Base-by-base conservation (phyloP, 2,888 invertebrate genomes). In the Polymixis flavicincta region DNA sequence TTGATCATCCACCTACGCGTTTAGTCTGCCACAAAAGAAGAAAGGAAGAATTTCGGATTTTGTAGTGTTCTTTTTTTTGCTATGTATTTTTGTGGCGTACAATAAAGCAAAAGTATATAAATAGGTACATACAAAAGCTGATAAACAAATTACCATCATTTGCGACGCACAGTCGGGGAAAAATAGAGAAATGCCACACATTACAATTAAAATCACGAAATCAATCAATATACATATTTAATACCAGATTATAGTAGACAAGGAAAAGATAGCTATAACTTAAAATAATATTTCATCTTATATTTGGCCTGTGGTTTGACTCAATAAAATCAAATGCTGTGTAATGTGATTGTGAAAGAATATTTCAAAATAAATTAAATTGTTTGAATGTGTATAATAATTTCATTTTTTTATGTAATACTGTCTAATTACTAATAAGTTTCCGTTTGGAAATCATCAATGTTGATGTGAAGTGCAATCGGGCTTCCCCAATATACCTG, bases 231-330 rank as follows among this genome's bases (percentile, higher is more conserved):
- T 67, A 60, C 55, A 68, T 80, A 64, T 52, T 82, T 74, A 76
- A 80, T 83, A 65, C 76, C 70, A 72, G 66, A 78, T 57, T 71
- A 57, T 59, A 79, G n/a, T 64, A 57, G 37, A 69, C 59, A 19
- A 45, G 13, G 42, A 45, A 45, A 45, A 45, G 13, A 17, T 7
- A 66, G 54, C 11, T 52, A 48, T 68, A 59, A 50, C 75, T 63
- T 59, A 71, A 0, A 63, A 52, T 50, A 70, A 48, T 74, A 60
- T 70, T 73, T 25, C 13, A 37, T 48, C 17, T 48, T 69, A 48
- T 52, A 6, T 59, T 59, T 60, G 25, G 17, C 22, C 28, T 28
- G 7, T 52, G 17, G 17, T 54, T 66, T 54, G 50, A 19, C n/a
- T 59, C 45, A 57, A 71, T 71, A 71, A 48, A 60, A 57, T 19